Evolutionary conservation across 2,888 invertebrate genomes (phyloP), one percentile per base, ranked within the genome.

Genomic region (Heliconius ethilla): DNA sequence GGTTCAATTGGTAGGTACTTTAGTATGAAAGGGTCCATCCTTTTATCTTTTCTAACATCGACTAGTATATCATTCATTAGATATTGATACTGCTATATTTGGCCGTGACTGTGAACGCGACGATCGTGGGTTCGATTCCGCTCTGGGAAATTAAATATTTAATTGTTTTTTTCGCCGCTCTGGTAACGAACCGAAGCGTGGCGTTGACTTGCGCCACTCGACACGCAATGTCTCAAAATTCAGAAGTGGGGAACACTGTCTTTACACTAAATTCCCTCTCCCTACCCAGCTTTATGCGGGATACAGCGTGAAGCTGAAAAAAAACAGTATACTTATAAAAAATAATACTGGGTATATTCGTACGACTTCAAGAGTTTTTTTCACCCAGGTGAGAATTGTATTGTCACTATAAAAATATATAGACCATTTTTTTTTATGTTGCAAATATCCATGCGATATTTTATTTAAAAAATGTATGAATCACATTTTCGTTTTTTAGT

Each of bases 1-100:
- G 77, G 73, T 74, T 67, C n/a, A 62, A 67, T n/a, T 66, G 66
- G 11, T 10, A n/a, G 59, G n/a, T 59, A 59, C 10, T 62, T 62
- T 65, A 25, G 11, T 15, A 67, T 62, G 40, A 40, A 27, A 29
- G 51, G 37, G 73, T 63, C 59, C n/a, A 9, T 59, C 25, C 27
- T 63, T 63, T 27, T 63, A 63, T 63, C 25, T 25, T 27, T 59
- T 59, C 59, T 59, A 10, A 59, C 51, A 7, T 22, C 51, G 22
- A 2, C 51, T 51, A 51, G 7, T 22, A 51, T 22, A 51, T 18
- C 59, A 59, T 59, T 59, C 59, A 59, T 59, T 59, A 3, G 59
- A 59, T 59, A 59, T 59, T 59, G n/a, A 59, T 59, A n/a, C n/a
- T 55, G 18, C 22, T 22, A 22, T 51, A 51, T 51, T 51, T 7